Evolutionary conservation across 2,797 vertebrate species (phyloP), one percentile per base, ranked within the genome.

Genomic region (Todus mexicanus): DNA sequence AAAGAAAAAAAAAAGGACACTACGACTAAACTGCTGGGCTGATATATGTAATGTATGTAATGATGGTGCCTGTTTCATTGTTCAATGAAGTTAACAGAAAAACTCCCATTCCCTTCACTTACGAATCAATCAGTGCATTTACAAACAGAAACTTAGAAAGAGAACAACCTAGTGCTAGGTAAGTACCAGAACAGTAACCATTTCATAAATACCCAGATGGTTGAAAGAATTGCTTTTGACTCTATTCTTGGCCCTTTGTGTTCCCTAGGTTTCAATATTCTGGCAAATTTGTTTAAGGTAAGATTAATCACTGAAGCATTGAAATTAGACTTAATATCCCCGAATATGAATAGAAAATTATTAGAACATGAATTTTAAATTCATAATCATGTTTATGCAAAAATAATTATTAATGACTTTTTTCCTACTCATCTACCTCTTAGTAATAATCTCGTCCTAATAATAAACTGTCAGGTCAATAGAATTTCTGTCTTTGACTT

Each of bases 231-330:
- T 73, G 59, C 8, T 75, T 88, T 56, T 50, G 5, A 42, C 31
- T 84, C 60, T 11, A 14, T 66, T 73, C 35, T 50, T 70, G 43
- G 42, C 26, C 35, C 26, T 87, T 87, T 73, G 18, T 68, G 18
- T 63, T 87, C 64, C 15, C 29, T 7, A 12, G 4, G 14, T 80
- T 91, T 77, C 71, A 43, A 11, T 26, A 54, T 48, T 87, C 50
- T 43, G 61, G 37, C 31, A 75, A 74, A 83, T 74, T 66, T 81
- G 26, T 89, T 84, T 89, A 76, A 87, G 42, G 84, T 11, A 70
- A 89, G 69, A 90, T 87, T 90, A 93, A 96, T 89, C 78, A 87
- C 31, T n/a, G 57, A 89, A 84, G 75, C 19, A 31, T 10, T 42
- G 56, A 76, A 68, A 59, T 92, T 73, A 63, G 84, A 93, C 94